Evolutionary conservation across 2,888 invertebrate species (phyloP), one percentile per base, ranked within the genome.

Genomic region (Zelleria hepariella): DNA sequence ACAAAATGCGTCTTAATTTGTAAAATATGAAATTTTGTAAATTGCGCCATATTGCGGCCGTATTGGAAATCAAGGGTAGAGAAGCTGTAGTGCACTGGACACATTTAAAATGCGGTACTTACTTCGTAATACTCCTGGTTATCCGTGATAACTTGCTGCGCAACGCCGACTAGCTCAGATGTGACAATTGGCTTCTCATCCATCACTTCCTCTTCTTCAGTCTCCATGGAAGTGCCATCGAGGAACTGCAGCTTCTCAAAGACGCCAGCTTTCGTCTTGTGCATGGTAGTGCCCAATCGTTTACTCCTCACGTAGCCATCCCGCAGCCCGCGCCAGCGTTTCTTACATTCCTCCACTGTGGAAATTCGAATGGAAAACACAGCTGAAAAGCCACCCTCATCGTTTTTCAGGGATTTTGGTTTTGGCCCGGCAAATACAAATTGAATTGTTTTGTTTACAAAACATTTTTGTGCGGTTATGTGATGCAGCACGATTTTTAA

Each of bases 281-380:
- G 82, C 66, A 82, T 68, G 1, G 78, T 73, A 2, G 32, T 15
- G 23, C 85, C 85, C 57, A 80, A 64, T 27, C 89, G 79, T 61
- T 83, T 86, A 64, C 86, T 86, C 58, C 90, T 86, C 69, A 88
- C 83, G 72, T 89, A 91, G 55, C 90, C 82, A 71, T 91, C 90
- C 20, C 90, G 77, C 53, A 91, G 76, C 15, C 90, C 89, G 58
- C 90, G 77, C 91, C 91, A 91, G 49, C 90, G 81, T 65, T 90
- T 90, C 64, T 90, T 89, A 72, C 90, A 90, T 78, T 90, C 90
- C 65, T 89, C 90, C 68, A 88, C 90, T 90, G 77, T 27, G n/a
- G n/a, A n/a, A n/a, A n/a, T n/a, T n/a, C n/a, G n/a, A n/a, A n/a
- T n/a, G n/a, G n/a, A n/a, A n/a, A n/a, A n/a, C n/a, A n/a, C n/a